A percentile compares a stretch with the other conserved stretches of the same genome.
phyloP scores from a whole-genome alignment of 2,113 vertebrate genomes.

The Bos indicus region DNA sequence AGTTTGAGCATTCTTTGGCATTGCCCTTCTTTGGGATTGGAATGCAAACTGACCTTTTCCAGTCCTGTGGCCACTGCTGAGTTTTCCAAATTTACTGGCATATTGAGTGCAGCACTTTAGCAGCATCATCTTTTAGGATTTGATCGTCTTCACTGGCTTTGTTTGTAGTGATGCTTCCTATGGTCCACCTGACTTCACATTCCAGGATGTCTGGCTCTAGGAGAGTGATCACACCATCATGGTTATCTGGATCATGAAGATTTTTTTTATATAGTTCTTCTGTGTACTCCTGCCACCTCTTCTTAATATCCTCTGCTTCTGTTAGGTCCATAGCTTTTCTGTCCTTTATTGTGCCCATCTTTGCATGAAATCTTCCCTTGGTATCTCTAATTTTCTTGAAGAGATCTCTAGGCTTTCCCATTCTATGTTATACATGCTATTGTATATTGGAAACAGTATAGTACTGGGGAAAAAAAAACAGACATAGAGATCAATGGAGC shows the following conservation, averaged over 20 bases:
- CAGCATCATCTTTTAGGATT: not conserved
- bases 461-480: not conserved
- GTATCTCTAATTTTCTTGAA: not conserved
- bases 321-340: not conserved
- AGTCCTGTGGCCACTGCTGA: not conserved
- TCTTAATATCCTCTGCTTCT: not conserved
- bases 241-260: not conserved
- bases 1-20: not conserved
- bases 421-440: not conserved
- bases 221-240: not conserved
- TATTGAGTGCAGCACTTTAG: not conserved
- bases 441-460: not conserved
- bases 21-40: not conserved
- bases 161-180: not conserved
- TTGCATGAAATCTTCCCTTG: not conserved
- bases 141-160: not conserved
- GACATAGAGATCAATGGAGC: not conserved
- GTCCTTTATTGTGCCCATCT: not conserved
- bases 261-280: not conserved
- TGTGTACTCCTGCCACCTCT: not conserved
- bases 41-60: not conserved
- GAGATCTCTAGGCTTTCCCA: not conserved
- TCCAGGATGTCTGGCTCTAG: not conserved
- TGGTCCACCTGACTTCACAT: not conserved
- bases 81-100: not conserved